These are phyloP conservation scores for Aythya fuligula DNA, from an alignment of 2,797 vertebrate genomes.

Conservation along the genomic window DNA sequence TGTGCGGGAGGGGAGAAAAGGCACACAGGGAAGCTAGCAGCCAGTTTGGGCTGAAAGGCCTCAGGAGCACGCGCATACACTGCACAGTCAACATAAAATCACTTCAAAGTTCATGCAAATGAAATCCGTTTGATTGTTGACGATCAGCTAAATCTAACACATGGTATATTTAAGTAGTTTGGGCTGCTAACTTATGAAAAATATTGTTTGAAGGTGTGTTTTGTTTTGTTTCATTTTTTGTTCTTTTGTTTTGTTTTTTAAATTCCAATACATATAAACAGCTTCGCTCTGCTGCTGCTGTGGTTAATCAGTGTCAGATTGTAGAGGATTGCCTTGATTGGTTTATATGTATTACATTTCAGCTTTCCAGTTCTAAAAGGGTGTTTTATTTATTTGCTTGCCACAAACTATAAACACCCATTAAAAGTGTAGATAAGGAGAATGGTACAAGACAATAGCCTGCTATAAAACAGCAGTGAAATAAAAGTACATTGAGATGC, in stretches of 20 bases:
- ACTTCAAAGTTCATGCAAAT: not conserved
- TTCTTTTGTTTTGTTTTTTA: not conserved
- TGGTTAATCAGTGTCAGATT: slow-evolving; percentile 62
- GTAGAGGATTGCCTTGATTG: slow-evolving; percentile 46
- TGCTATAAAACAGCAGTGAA: slow-evolving; percentile 35
- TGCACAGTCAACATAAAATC: not conserved
- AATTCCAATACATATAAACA: not conserved
- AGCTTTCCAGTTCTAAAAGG: slow-evolving; percentile 36
- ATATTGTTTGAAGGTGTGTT: not conserved
- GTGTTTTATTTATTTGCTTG: slow-evolving; percentile 62
- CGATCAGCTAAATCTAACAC: not conserved
- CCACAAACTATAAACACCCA: slow-evolving; percentile 67
- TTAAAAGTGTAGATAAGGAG: slow-evolving; percentile 45
- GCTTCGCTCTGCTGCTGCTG: slow-evolving; percentile 9
- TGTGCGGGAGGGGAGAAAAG: not conserved
- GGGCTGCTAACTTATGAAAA: not conserved
- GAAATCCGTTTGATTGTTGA: not conserved
- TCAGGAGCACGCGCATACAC: fast-evolving
- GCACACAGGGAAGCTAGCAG: not conserved
- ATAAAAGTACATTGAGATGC: not conserved
- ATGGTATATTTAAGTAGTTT: not conserved
- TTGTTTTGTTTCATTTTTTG: not conserved
- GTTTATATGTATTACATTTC: slow-evolving; percentile 60
- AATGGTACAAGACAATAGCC: slow-evolving; percentile 18
- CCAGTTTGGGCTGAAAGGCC: not conserved